Evolutionary conservation across 2,888 invertebrate species (phyloP).

Genomic region (Epistrophe grossulariae): DNA sequence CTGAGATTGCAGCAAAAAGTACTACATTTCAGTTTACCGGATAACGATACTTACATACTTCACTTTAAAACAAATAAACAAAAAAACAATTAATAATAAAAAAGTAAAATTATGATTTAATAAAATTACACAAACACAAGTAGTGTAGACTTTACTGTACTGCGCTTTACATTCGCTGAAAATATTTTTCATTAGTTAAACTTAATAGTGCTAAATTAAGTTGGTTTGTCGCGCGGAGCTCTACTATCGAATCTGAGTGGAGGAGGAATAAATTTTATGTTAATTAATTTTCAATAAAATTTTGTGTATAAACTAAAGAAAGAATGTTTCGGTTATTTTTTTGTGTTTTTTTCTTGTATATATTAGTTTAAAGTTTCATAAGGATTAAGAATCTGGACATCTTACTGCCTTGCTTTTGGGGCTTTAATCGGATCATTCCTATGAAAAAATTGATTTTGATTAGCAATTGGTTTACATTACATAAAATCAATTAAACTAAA

Average conservation of each 20-base stretch:
- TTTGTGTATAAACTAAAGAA: slow-evolving; percentile 61
- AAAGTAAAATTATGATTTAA: slow-evolving; percentile 48
- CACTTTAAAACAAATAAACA: slow-evolving; percentile 67
- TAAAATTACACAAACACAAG: slow-evolving; percentile 50
- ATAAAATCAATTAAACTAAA: slow-evolving; percentile 65
- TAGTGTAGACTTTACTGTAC: slow-evolving; percentile 42
- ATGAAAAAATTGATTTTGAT: slow-evolving; percentile 74
- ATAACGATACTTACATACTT: slow-evolving; percentile 69
- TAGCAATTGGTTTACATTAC: slow-evolving; percentile 69
- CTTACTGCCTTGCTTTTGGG: slow-evolving; percentile 70
- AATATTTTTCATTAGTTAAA: slow-evolving; percentile 55
- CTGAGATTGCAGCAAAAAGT: slow-evolving; percentile 48
- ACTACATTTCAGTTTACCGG: slow-evolving; percentile 41
- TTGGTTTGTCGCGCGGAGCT: slow-evolving; percentile 57
- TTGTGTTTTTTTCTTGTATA: slow-evolving; percentile 23
- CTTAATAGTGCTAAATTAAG: slow-evolving; percentile 38
- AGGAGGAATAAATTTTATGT: slow-evolving; percentile 73
- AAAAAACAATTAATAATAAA: slow-evolving; percentile 51
- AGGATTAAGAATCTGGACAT: slow-evolving; percentile 64
- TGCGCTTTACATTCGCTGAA: slow-evolving; percentile 61
- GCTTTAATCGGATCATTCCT: slow-evolving; percentile 71
- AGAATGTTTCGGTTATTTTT: slow-evolving; percentile 44
- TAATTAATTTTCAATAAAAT: slow-evolving; percentile 65
- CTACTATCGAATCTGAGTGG: slow-evolving; percentile 69
- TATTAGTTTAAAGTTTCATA: slow-evolving; percentile 34